Conservation (phyloP, 2,888 invertebrate genomes). For the Lasiommata megera region DNA sequence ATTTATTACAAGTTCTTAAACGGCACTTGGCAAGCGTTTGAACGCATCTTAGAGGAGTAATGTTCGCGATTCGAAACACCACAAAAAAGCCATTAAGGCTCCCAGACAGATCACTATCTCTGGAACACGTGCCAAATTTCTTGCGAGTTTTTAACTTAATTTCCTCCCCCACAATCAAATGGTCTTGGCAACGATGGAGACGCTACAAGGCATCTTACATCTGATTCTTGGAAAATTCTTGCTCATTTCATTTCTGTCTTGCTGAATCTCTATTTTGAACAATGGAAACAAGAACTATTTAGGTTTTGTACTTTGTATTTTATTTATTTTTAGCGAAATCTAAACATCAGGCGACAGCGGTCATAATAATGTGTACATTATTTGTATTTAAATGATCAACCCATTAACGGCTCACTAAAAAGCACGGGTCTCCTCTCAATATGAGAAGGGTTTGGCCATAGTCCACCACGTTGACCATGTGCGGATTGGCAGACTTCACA, state of each 20-base stretch:
- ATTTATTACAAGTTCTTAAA: slow-evolving; percentile 18
- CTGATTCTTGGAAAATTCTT: slow-evolving; percentile 8
- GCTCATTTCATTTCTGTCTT: slow-evolving; percentile 10
- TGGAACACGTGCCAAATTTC: slow-evolving; percentile 37
- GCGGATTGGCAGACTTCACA: no score
- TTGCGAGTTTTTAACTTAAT: slow-evolving; percentile 37
- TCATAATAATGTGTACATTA: no score
- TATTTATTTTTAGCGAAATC: no score
- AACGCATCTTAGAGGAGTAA: slow-evolving; percentile 24
- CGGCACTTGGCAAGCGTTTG: slow-evolving; percentile 26
- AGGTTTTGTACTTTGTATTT: no score
- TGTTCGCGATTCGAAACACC: slow-evolving; percentile 31
- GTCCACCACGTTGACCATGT: no score
- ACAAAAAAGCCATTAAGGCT: slow-evolving; percentile 33
- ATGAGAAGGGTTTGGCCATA: no score
- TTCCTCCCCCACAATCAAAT: slow-evolving; percentile 27
- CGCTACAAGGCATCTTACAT: slow-evolving; percentile 12
- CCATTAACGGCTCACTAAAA: no score
- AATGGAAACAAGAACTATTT: background rate
- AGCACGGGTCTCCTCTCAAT: no score
- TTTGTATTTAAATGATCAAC: no score
- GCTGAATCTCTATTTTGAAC: background rate
- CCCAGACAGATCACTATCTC: slow-evolving; percentile 30
- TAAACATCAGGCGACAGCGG: no score
- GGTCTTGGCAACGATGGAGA: slow-evolving; percentile 22